Evolutionary conservation across 2,797 vertebrate genomes (phyloP).

Genomic region (Muraenolepis orangiensis): DNA sequence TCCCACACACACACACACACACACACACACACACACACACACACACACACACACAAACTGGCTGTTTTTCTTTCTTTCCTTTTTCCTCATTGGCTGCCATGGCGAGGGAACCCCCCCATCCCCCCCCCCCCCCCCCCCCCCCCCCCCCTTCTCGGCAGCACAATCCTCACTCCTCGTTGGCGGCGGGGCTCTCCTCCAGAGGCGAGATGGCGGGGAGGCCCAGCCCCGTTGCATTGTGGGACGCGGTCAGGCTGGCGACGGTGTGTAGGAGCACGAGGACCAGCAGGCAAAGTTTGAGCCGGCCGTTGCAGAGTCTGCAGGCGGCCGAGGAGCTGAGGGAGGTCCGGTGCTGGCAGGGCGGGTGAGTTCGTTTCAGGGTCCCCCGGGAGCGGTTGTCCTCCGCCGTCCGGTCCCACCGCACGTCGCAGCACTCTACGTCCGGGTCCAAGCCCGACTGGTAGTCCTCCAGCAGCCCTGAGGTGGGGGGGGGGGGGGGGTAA

Average conservation of each 20-base stretch:
- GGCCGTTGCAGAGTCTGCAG: slow-evolving; percentile 93
- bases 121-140: slow-evolving; percentile 27
- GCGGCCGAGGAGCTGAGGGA: slow-evolving; percentile 90
- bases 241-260: slow-evolving; percentile 91
- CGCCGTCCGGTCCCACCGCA: slow-evolving; percentile 87
- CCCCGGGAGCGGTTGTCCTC: slow-evolving; percentile 82
- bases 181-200: slow-evolving; percentile 86
- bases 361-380: slow-evolving; percentile 84
- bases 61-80: slow-evolving; percentile 49
- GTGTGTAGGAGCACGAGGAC: slow-evolving; percentile 96
- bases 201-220: slow-evolving; percentile 81
- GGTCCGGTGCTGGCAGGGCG: slow-evolving; percentile 87
- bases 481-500: slow-evolving; percentile 24
- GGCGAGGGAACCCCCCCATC: slow-evolving; percentile 62
- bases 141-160: slow-evolving; percentile 48
- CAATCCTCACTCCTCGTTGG: slow-evolving; percentile 84
- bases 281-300: slow-evolving; percentile 95
- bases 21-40: slow-evolving; percentile 56
- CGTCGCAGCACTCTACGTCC: slow-evolving; percentile 94
- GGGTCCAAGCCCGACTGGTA: slow-evolving; percentile 82
- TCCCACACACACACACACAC: slow-evolving; percentile 57
- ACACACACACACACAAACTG: slow-evolving; percentile 56
- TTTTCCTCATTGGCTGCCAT: slow-evolving; percentile 65
- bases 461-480: slow-evolving; percentile 90
- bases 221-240: slow-evolving; percentile 89